phyloP scores from a whole-genome alignment of 2,888 invertebrate genomes.

The Gari tellinella region DNA sequence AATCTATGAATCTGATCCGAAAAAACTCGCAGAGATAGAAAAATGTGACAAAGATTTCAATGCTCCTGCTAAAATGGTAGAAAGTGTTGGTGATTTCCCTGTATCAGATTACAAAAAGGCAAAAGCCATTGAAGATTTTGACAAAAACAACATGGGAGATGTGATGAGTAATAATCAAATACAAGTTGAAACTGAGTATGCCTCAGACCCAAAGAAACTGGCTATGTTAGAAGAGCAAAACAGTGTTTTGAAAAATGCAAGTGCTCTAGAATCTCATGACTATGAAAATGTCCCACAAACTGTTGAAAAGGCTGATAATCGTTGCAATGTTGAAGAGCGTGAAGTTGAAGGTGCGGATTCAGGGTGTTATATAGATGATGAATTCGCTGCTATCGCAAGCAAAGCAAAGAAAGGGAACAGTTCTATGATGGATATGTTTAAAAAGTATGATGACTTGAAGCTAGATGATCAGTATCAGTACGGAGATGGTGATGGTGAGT shows the following conservation, averaged over 20 bases:
- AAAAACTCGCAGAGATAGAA: constrained; percentile 61
- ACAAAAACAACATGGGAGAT: constrained; percentile 15
- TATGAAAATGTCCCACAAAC: constrained; percentile 30
- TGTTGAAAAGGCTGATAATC: constrained; percentile 1
- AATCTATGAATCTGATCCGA: constrained; percentile 57
- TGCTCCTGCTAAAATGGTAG: not conserved
- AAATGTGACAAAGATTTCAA: constrained; percentile 45
- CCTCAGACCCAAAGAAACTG: constrained; percentile 20
- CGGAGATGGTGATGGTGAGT: constrained; percentile 5
- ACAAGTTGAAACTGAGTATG: constrained; percentile 1
- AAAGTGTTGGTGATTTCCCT: not conserved
- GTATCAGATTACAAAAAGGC: constrained; percentile 15
- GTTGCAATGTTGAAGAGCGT: not conserved
- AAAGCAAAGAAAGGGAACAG: constrained; percentile 32
- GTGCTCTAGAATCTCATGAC: constrained; percentile 3
- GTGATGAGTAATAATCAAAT: not conserved
- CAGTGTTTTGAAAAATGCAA: not conserved
- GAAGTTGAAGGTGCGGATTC: not conserved
- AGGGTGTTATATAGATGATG: constrained; percentile 4
- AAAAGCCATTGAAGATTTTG: constrained; percentile 22
- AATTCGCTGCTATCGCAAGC: constrained; percentile 23
- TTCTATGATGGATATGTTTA: constrained; percentile 36
- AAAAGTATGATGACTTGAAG: constrained; percentile 20
- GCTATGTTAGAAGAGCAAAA: constrained; percentile 16
- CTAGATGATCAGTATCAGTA: constrained; percentile 8